Conservation (phyloP, 2,797 vertebrate genomes). For the Delichon dasypus region DNA sequence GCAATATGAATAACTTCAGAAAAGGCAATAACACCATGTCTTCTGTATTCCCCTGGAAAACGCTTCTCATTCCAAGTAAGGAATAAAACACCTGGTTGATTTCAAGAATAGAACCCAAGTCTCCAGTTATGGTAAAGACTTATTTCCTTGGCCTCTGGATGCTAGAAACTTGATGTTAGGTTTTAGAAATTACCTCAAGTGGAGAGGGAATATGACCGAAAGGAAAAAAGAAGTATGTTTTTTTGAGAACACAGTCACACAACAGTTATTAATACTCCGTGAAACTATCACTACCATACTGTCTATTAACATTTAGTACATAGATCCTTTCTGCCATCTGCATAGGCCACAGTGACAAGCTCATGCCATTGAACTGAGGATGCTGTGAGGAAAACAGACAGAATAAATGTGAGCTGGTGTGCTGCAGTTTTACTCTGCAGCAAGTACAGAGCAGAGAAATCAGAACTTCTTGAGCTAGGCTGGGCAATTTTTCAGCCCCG, state of each 20-base stretch:
- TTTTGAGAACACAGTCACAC: not conserved
- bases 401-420: not conserved
- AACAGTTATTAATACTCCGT: not conserved
- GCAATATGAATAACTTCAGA: not conserved
- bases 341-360: not conserved
- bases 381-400: not conserved
- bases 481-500: not conserved
- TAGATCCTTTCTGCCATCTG: not conserved
- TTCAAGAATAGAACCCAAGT: not conserved
- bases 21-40: not conserved
- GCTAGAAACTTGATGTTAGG: not conserved
- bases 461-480: not conserved
- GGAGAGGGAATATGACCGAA: not conserved
- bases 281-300: not conserved
- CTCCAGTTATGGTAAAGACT: not conserved
- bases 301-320: not conserved
- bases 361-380: not conserved
- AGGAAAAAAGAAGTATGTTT: accelerated
- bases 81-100: not conserved
- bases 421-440: not conserved
- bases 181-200: not conserved
- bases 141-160: not conserved
- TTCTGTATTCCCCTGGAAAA: not conserved
- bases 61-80: not conserved
- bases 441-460: not conserved